Base-by-base conservation (phyloP, 2,113 vertebrate species). In the Aramus guarauna region DNA sequence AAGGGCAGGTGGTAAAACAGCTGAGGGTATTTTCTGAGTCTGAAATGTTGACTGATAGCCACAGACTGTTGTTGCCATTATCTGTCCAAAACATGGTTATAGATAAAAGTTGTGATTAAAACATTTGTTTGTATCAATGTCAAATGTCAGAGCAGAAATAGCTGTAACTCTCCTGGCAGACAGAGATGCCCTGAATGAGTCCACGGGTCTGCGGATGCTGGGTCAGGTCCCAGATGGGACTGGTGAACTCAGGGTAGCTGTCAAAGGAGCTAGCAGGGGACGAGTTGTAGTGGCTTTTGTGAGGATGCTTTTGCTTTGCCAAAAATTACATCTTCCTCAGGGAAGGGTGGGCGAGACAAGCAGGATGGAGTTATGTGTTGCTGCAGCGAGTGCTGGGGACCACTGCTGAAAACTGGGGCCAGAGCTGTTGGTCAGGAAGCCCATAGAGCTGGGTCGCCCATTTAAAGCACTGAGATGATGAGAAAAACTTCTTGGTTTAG, bases 371-470 rank as follows among this genome's bases (percentile, higher is more conserved):
- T 66, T 68, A 23, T 30, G 15, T 24, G 18, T 71, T 79, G 26
- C 52, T 67, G 32, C 78, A 85, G 78, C 0, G 0, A 45, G n/a
- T 41, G 19, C 34, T 74, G 82, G 64, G 39, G 32, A 50, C 15
- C 0, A 0, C 43, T 69, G 75, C 62, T 73, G 66, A 63, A 85
- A 68, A 43, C 10, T 74, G n/a, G 41, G 27, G 55, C 30, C 23
- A 73, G 36, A 80, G 59, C 39, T 77, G 50, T 60, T 1, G 2
- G 32, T 23, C 4, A 36, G 72, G 81, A 64, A 87, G 50, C 77
- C 64, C 21, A 0, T 0, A 53, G 45, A 48, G 23, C n/a, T 56
- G 43, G 3, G 15, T 43, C 8, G 1, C n/a, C n/a, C 30, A 18
- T 68, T 43, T 68, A 80, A 56, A 91, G 37, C 39, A 63, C 30